These are phyloP conservation scores for Leucoraja erinaceus DNA, from an alignment of 2,113 vertebrate genomes.

Conservation along the genomic window DNA sequence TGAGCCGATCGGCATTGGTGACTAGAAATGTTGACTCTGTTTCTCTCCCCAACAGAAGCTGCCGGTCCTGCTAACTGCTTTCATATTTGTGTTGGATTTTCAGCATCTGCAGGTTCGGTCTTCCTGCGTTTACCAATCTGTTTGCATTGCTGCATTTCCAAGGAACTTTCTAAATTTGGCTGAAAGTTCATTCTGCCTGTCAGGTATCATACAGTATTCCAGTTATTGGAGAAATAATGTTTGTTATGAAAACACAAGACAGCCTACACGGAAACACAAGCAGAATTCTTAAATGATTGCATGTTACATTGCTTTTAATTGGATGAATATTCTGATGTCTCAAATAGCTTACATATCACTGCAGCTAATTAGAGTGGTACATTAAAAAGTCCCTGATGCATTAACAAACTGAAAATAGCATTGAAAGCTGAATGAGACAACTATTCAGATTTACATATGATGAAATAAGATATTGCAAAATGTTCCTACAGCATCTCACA, in stretches of 20 bases:
- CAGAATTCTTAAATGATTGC: neutral
- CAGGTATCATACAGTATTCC: neutral
- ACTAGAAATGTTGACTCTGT: too few relatives aligned
- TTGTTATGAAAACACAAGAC: neutral
- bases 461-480: neutral
- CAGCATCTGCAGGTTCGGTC: too few relatives aligned
- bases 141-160: neutral
- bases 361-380: neutral
- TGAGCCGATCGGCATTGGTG: too few relatives aligned
- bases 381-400: neutral
- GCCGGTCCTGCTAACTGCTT: too few relatives aligned
- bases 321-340: slow-evolving; percentile 15
- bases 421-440: neutral
- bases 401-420: neutral
- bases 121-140: neutral
- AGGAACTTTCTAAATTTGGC: neutral
- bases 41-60: too few relatives aligned
- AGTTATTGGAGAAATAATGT: neutral
- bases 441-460: neutral
- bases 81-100: too few relatives aligned
- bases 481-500: neutral
- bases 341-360: neutral
- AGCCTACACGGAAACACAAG: neutral
- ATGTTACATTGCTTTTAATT: neutral
- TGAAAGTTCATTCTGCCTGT: neutral